Evolutionary conservation across 2,797 vertebrate species (phyloP).

Genomic region (Florisuga fusca): DNA sequence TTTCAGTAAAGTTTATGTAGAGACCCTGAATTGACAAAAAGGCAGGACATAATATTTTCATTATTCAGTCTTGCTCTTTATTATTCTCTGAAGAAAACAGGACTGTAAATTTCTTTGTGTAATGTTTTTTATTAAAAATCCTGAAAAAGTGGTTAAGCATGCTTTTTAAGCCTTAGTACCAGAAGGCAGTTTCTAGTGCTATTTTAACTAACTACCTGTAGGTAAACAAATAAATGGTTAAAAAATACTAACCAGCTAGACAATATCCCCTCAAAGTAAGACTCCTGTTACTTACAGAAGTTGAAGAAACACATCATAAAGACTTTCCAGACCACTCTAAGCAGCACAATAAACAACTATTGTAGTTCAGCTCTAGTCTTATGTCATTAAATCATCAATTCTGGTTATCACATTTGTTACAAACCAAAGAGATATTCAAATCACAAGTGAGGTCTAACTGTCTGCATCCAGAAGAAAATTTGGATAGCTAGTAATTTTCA

Average conservation of each 20-base stretch:
- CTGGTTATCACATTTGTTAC: conserved; percentile 23
- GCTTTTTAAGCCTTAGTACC: conserved; percentile 69
- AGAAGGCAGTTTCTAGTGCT: conserved; percentile 58
- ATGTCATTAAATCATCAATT: conserved; percentile 3
- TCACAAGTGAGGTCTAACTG: not conserved
- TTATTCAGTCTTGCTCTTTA: conserved; percentile 64
- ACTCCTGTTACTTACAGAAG: not conserved
- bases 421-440: not conserved
- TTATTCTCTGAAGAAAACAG: conserved; percentile 72
- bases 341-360: conserved; percentile 45
- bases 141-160: conserved; percentile 75
- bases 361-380: conserved; percentile 5
- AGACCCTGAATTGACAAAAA: conserved; percentile 64
- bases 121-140: conserved; percentile 72
- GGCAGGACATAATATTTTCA: conserved; percentile 64
- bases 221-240: conserved; percentile 48
- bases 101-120: conserved; percentile 66
- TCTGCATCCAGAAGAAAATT: not conserved
- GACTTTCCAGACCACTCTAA: conserved; percentile 53
- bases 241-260: not conserved
- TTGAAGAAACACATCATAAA: conserved; percentile 56
- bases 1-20: conserved; percentile 56
- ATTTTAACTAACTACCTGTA: conserved; percentile 74
- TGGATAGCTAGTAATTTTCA: not conserved
- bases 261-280: not conserved